Evolutionary conservation across 2,113 vertebrate genomes (phyloP).

Genomic region (Sinocyclocheilus anophthalmus): DNA sequence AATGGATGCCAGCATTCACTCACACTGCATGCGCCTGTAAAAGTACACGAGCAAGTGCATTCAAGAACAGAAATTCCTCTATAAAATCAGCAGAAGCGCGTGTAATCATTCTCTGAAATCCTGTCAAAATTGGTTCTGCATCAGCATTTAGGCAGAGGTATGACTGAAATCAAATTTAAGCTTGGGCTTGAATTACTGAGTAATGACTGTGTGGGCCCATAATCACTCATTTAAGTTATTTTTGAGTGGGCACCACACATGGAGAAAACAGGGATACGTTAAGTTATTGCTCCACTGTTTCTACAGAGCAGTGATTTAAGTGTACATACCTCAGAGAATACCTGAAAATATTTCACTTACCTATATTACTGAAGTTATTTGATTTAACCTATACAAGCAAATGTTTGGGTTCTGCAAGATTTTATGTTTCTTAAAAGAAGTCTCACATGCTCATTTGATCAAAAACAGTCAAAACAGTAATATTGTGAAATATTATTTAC

Average conservation of each 20-base stretch:
- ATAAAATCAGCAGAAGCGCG: background rate
- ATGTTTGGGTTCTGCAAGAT: no score
- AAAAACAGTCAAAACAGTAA: background rate
- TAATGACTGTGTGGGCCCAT: constrained; percentile 24
- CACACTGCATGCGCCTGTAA: constrained; percentile 24
- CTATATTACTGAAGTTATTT: background rate
- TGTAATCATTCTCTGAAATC: constrained; percentile 28
- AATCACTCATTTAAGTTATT: constrained; percentile 41
- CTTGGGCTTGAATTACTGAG: constrained; percentile 19
- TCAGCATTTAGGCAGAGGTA: constrained; percentile 11
- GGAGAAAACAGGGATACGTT: background rate
- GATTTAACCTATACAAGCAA: background rate
- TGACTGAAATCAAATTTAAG: constrained; percentile 31
- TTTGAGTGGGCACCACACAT: constrained; percentile 19
- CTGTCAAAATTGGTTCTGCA: constrained; percentile 15
- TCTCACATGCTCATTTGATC: background rate
- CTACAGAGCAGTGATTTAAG: background rate
- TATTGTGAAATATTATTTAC: background rate
- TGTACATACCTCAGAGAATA: background rate
- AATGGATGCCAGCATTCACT: constrained; percentile 55
- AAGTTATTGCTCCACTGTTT: background rate
- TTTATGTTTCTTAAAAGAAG: no score
- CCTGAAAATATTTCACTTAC: background rate
- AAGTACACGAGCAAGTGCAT: constrained; percentile 21
- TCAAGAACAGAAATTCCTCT: constrained; percentile 27